Evolutionary conservation across 2,797 vertebrate species (phyloP).

Genomic region (Sebastes nivosus): DNA sequence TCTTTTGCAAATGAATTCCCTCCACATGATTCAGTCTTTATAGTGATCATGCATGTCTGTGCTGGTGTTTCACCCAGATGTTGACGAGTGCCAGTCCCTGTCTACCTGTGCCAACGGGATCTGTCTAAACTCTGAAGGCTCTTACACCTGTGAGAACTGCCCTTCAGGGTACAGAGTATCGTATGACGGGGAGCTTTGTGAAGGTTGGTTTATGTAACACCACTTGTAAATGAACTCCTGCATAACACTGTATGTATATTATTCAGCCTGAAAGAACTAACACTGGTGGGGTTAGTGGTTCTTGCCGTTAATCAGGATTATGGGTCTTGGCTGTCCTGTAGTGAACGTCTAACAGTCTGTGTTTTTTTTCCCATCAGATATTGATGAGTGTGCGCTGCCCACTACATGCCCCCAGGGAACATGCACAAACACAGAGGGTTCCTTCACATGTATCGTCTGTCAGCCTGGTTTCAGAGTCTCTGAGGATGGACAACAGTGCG

Average conservation of each 20-base stretch:
- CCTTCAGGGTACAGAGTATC: slow-evolving; percentile 79
- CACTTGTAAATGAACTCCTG: neutral
- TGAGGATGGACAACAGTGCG: slow-evolving; percentile 78
- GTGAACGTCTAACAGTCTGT: slow-evolving; percentile 18
- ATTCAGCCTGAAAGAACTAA: slow-evolving; percentile 8
- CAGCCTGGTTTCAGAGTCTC: slow-evolving; percentile 82
- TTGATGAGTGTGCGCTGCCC: slow-evolving; percentile 78
- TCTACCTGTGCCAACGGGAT: slow-evolving; percentile 84
- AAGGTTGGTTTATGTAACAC: slow-evolving; percentile 75
- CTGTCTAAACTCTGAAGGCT: slow-evolving; percentile 90
- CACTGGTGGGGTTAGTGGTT: neutral
- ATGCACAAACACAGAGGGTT: slow-evolving; percentile 88
- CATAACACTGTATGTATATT: neutral
- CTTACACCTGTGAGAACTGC: slow-evolving; percentile 79
- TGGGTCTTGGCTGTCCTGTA: slow-evolving; percentile 1
- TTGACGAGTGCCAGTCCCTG: slow-evolving; percentile 80
- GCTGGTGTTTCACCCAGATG: slow-evolving; percentile 64
- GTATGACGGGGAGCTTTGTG: slow-evolving; percentile 79
- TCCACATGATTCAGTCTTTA: neutral
- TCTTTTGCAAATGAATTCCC: neutral
- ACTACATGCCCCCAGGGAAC: slow-evolving; percentile 82
- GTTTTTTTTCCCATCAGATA: slow-evolving; percentile 68
- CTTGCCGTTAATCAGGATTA: neutral
- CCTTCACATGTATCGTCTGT: slow-evolving; percentile 84
- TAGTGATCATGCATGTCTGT: slow-evolving; percentile 10